A percentile compares a stretch with the other conserved stretches of the same genome.
Evolutionary conservation across 2,888 invertebrate genomes (phyloP).

Genomic region (Lasioglossum zephyrum): DNA sequence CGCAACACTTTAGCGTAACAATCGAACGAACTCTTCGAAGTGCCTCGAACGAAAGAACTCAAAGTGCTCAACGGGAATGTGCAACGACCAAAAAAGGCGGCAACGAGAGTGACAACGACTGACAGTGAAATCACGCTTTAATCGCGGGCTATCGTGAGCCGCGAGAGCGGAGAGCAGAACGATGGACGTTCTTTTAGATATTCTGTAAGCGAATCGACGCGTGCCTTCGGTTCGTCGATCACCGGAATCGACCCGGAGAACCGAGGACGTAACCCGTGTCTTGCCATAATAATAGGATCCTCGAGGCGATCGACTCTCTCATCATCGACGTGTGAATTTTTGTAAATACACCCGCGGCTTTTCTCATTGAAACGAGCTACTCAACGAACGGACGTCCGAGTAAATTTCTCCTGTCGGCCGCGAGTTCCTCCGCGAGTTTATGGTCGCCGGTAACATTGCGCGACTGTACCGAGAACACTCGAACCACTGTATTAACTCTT

Average conservation of each 20-base stretch:
- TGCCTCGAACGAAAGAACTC: neutral
- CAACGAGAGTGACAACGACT: neutral
- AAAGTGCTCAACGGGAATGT: neutral
- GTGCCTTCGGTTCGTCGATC: conserved; percentile 3
- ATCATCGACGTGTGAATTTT: conserved; percentile 50
- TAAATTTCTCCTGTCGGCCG: neutral
- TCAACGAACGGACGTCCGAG: neutral
- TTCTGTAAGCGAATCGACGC: conserved; percentile 38
- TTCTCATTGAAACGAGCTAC: conserved; percentile 24
- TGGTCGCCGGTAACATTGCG: conserved; percentile 26
- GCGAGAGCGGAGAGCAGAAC: neutral
- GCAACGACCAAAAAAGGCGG: conserved; percentile 19
- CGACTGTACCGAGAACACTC: conserved; percentile 51
- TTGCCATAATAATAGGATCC: conserved; percentile 56
- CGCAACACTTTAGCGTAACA: neutral
- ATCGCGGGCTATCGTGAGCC: conserved; percentile 8
- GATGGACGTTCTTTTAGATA: conserved; percentile 17
- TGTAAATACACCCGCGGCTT: conserved; percentile 51
- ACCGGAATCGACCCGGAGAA: neutral
- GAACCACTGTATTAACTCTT: neutral
- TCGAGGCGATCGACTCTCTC: neutral
- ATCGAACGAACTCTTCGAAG: neutral
- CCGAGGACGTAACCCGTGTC: conserved; percentile 32
- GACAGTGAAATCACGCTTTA: conserved; percentile 26
- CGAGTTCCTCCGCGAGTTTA: conserved; percentile 16